Percentiles rank a stretch among this genome's conserved stretches.
Evolutionary conservation across 1,140 invertebrate species (phyloP).

Genomic region (Drosophila prosaltans): DNA sequence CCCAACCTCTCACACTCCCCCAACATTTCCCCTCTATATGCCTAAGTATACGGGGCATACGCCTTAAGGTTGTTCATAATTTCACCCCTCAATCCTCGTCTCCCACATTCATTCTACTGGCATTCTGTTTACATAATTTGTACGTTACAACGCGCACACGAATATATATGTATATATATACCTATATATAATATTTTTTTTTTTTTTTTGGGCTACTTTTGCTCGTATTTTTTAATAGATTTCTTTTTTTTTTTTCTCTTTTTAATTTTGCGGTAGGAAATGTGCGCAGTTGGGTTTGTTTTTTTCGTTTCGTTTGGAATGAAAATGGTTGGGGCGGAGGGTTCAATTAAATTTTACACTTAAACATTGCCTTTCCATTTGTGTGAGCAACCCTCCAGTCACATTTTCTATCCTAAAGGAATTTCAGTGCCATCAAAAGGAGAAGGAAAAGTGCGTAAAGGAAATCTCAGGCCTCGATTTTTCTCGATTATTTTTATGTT

Average conservation of each 20-base stretch:
- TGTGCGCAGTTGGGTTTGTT: conserved; percentile 58
- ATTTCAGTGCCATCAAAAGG: neutral
- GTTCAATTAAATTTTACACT: conserved; percentile 70
- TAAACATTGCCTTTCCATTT: conserved; percentile 44
- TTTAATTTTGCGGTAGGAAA: conserved; percentile 49
- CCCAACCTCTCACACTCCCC: neutral
- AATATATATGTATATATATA: conserved; percentile 22
- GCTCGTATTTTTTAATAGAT: conserved; percentile 71
- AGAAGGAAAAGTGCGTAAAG: conserved; percentile 3
- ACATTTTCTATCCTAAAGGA: neutral
- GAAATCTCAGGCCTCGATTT: conserved; percentile 33
- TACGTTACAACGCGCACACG: conserved; percentile 78
- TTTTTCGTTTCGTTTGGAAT: neutral
- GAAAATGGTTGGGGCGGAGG: neutral
- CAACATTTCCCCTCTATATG: no score
- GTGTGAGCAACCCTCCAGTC: conserved; percentile 4
- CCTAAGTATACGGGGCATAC: neutral
- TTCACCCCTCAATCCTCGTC: conserved; percentile 36
- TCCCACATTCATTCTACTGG: neutral
- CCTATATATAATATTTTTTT: neutral
- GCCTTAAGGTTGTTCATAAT: conserved; percentile 71
- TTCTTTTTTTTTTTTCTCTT: conserved; percentile 33
- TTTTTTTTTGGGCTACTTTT: conserved; percentile 70
- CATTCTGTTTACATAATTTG: conserved; percentile 78
- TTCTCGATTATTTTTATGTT: conserved; percentile 74